Evolutionary conservation across 2,888 invertebrate genomes (phyloP).

Genomic region (Lamproptera curius): DNA sequence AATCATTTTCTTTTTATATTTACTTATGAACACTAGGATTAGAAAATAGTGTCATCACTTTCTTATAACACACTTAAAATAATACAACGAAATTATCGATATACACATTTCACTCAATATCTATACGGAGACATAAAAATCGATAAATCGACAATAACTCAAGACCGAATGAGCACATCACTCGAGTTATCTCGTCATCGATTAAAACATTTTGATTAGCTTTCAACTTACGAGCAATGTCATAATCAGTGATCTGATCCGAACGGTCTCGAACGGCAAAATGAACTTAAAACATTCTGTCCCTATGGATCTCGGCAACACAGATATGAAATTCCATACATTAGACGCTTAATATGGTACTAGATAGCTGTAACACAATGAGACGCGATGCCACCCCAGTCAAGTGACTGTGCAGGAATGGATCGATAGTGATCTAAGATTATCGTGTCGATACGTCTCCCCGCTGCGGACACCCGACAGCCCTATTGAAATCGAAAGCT

Average conservation of each 20-base stretch:
- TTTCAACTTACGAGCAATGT: slow-evolving; percentile 75
- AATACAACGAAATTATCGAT: not conserved
- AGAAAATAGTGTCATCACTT: too few relatives aligned
- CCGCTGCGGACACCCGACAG: slow-evolving; percentile 68
- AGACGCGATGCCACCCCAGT: slow-evolving; percentile 73
- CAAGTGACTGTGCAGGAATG: slow-evolving; percentile 75
- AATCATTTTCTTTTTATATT: too few relatives aligned
- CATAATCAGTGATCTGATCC: slow-evolving; percentile 59
- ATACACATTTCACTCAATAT: too few relatives aligned
- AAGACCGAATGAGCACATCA: slow-evolving; percentile 41
- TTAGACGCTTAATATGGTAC: slow-evolving; percentile 72
- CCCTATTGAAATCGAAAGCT: slow-evolving; percentile 70
- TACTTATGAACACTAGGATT: too few relatives aligned
- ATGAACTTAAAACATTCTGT: slow-evolving; percentile 50
- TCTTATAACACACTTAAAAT: too few relatives aligned
- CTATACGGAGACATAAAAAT: too few relatives aligned
- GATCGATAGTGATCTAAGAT: slow-evolving; percentile 70
- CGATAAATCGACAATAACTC: slow-evolving; percentile 37
- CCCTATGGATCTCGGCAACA: slow-evolving; percentile 52
- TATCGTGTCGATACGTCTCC: slow-evolving; percentile 65
- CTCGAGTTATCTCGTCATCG: slow-evolving; percentile 73
- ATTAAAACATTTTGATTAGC: slow-evolving; percentile 78
- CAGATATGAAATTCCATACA: slow-evolving; percentile 73
- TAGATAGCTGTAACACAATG: slow-evolving; percentile 67
- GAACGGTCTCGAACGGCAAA: slow-evolving; percentile 66